Evolutionary conservation across 2,888 invertebrate species (phyloP).

Genomic region (Gari tellinella): DNA sequence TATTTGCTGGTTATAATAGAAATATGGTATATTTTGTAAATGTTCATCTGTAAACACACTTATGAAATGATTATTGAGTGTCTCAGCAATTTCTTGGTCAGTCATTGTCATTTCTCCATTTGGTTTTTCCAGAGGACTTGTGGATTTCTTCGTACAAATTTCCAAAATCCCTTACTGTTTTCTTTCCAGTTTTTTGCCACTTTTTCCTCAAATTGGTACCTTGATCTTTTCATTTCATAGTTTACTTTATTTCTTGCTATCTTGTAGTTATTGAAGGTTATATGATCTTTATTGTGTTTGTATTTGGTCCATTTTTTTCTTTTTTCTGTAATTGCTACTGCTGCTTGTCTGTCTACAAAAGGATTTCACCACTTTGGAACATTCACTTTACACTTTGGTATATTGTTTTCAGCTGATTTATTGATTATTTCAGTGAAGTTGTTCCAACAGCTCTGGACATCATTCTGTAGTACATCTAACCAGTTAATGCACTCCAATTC

Average conservation of each 20-base stretch:
- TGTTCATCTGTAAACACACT: conserved; percentile 8
- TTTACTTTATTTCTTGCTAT: conserved; percentile 10
- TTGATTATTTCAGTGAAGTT: too few species aligned
- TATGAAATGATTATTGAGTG: conserved; percentile 1
- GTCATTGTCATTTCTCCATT: not conserved
- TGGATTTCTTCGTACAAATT: conserved; percentile 2
- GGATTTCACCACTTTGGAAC: not conserved
- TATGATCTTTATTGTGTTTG: conserved; percentile 2
- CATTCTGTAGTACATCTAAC: too few species aligned
- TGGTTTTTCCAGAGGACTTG: not conserved
- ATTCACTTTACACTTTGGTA: conserved; percentile 9
- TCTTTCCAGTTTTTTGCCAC: not conserved
- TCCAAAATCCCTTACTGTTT: conserved; percentile 4
- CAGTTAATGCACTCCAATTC: too few species aligned
- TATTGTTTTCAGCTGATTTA: not conserved
- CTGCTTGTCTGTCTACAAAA: not conserved
- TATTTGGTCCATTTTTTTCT: conserved; percentile 10
- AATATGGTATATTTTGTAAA: not conserved
- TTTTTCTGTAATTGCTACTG: conserved; percentile 6
- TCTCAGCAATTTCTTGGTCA: conserved; percentile 2
- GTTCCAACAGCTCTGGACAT: too few species aligned
- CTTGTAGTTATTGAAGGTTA: conserved; percentile 4
- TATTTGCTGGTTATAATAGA: not conserved
- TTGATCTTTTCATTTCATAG: conserved; percentile 1
- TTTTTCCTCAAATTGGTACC: conserved; percentile 1